These are phyloP conservation scores for Thalassaphorura encarpata DNA, from an alignment of 1,140 invertebrate species.

Conservation along the genomic window DNA sequence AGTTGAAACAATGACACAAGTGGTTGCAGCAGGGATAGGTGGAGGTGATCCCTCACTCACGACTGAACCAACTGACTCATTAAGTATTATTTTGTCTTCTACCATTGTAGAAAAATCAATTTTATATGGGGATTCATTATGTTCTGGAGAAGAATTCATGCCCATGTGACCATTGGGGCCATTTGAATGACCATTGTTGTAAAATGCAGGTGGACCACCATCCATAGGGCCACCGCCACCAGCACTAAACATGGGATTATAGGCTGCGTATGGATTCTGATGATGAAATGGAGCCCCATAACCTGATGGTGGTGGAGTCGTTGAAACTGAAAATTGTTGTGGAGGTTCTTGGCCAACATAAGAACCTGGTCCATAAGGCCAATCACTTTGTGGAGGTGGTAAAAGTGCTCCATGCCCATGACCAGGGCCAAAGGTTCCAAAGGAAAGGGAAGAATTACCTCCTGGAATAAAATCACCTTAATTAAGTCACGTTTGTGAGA, in stretches of 20 bases:
- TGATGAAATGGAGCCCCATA: constrained; percentile 11
- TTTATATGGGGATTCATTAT: constrained; percentile 20
- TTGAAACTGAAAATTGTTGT: constrained; percentile 8
- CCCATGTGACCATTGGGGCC: not conserved
- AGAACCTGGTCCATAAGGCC: not conserved
- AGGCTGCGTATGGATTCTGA: constrained; percentile 22
- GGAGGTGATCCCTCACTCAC: too few species aligned
- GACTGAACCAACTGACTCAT: too few species aligned
- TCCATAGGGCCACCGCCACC: not conserved
- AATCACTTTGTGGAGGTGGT: constrained; percentile 8
- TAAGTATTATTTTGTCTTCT: too few species aligned
- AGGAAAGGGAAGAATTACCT: constrained; percentile 2
- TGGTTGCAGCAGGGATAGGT: too few species aligned
- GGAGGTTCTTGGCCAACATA: constrained; percentile 1
- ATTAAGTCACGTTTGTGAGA: not conserved
- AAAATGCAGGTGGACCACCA: constrained; percentile 11
- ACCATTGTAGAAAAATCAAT: constrained; percentile 26
- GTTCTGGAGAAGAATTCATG: not conserved
- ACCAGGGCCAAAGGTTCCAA: constrained; percentile 4
- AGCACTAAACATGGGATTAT: constrained; percentile 11
- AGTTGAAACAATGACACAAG: too few species aligned
- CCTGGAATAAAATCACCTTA: not conserved
- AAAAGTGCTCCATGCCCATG: constrained; percentile 8
- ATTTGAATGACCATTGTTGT: not conserved
- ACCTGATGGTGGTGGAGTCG: constrained; percentile 1